Percentiles rank a stretch among this genome's conserved stretches.
These are phyloP conservation scores for Dreissena polymorpha DNA, from an alignment of 1,140 invertebrate species.

Conservation along the genomic window DNA sequence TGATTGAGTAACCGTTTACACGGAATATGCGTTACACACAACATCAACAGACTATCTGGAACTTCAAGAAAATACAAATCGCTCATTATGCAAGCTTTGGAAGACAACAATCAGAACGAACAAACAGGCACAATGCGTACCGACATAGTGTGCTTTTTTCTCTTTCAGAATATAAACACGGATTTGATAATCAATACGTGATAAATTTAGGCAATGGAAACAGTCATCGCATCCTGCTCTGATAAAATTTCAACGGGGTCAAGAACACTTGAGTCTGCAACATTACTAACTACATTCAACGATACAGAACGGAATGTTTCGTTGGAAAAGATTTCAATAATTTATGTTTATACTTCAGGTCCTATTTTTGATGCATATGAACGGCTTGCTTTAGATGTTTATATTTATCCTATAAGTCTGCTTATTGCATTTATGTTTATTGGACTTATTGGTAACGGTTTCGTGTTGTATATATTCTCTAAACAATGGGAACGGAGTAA, in stretches of 20 bases:
- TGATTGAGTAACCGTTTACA: too few species aligned
- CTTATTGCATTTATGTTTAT: slow-evolving; percentile 11
- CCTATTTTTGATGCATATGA: slow-evolving; percentile 17
- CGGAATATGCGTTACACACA: too few species aligned
- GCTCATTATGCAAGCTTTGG: too few species aligned
- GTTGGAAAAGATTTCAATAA: not conserved
- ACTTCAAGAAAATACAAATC: too few species aligned
- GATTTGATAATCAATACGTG: too few species aligned
- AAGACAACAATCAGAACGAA: too few species aligned
- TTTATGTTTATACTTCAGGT: slow-evolving; percentile 10
- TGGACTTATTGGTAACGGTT: slow-evolving; percentile 29
- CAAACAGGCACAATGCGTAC: too few species aligned
- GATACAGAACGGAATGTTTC: too few species aligned
- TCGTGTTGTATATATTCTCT: slow-evolving; percentile 36
- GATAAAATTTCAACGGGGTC: not conserved
- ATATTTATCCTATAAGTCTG: slow-evolving; percentile 23
- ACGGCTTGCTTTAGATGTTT: not conserved
- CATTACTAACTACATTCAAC: not conserved
- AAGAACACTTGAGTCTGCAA: not conserved
- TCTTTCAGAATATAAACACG: too few species aligned
- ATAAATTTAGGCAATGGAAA: not conserved
- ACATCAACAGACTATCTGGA: too few species aligned
- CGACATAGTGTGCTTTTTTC: too few species aligned
- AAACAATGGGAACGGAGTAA: slow-evolving; percentile 34
- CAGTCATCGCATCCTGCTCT: not conserved